Evolutionary conservation across 30 jellyfish, hydroid and myxozoan genomes (phyloP).

Genomic region (Catostylus mosaicus): DNA sequence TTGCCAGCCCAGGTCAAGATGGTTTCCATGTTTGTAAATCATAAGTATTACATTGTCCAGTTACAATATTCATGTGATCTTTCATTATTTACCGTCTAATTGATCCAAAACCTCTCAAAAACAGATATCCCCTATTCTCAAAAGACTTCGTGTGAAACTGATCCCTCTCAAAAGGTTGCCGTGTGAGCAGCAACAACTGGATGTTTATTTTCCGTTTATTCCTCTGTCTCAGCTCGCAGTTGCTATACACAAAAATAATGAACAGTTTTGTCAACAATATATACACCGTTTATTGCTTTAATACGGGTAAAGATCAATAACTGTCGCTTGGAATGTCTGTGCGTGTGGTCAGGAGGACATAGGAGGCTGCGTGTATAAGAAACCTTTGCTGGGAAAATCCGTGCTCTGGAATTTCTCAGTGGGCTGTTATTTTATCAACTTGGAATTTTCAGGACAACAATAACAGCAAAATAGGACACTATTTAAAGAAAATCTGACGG

Average conservation of each 20-base stretch:
- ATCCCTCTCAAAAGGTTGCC: conserved; percentile 27
- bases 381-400: conserved; percentile 25
- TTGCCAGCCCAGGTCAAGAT: conserved; percentile 39
- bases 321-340: conserved; percentile 22
- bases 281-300: neutral
- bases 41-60: conserved; percentile 23
- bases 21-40: conserved; percentile 38
- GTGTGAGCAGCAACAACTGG: conserved; percentile 3
- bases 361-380: neutral
- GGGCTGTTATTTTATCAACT: conserved; percentile 33
- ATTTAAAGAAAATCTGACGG: no score
- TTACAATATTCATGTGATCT: conserved; percentile 41
- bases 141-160: conserved; percentile 41
- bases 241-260: conserved; percentile 18
- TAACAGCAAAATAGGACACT: neutral
- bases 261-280: conserved; percentile 10
- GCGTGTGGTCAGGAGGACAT: conserved; percentile 25
- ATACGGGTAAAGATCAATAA: conserved; percentile 11
- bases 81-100: conserved; percentile 23
- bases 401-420: conserved; percentile 33
- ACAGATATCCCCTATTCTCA: conserved; percentile 21
- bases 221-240: neutral
- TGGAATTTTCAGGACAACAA: conserved; percentile 10
- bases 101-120: conserved; percentile 39
- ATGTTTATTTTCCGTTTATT: neutral